phyloP scores from a whole-genome alignment of 92 coral and sea anemone genomes.

The Plumapathes pennacea region DNA sequence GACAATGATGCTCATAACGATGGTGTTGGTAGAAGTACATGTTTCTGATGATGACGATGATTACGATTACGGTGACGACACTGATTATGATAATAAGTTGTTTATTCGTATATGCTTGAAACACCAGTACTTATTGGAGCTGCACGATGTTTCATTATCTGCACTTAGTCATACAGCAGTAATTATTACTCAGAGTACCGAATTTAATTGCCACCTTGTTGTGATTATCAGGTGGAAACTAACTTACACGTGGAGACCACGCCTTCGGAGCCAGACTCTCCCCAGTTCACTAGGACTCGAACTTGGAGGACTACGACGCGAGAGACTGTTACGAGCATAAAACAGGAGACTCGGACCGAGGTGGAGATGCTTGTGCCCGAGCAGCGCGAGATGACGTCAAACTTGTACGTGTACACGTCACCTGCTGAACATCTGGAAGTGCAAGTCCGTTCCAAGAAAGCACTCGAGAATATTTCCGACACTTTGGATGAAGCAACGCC shows the following conservation, averaged over 20 bases:
- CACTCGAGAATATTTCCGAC: constrained; percentile 64
- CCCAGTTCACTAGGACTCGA: constrained; percentile 70
- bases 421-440: constrained; percentile 53
- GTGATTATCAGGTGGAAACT: constrained; percentile 67
- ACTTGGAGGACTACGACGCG: constrained; percentile 95
- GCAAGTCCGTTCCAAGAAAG: constrained; percentile 70
- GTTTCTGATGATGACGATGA: too few species aligned
- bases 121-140: too few species aligned
- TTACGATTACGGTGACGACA: too few species aligned
- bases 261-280: constrained; percentile 61
- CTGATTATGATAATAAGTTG: too few species aligned
- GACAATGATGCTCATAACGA: too few species aligned
- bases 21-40: too few species aligned
- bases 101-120: too few species aligned
- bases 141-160: too few species aligned
- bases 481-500: constrained; percentile 56
- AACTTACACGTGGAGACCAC: constrained; percentile 79
- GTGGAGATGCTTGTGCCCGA: constrained; percentile 87
- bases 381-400: constrained; percentile 75
- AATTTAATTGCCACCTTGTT: too few species aligned
- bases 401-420: constrained; percentile 56
- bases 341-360: constrained; percentile 91
- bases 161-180: too few species aligned
- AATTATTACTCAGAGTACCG: too few species aligned
- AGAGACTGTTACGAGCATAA: constrained; percentile 93